Conservation (phyloP, 1,140 invertebrate genomes). For the Homarus americanus region DNA sequence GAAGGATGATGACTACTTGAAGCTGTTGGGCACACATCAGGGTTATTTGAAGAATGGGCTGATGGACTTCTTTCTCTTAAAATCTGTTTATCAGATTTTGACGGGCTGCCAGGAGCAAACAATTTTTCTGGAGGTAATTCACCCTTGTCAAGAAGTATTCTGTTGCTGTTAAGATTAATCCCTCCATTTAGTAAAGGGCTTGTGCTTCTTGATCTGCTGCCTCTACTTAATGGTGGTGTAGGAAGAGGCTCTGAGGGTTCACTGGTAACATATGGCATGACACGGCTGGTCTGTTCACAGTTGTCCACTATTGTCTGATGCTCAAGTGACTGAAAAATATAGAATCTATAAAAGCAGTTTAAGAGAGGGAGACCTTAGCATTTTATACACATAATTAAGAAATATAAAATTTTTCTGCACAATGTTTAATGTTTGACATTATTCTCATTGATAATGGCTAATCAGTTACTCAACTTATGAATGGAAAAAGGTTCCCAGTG, state of each 20-base stretch:
- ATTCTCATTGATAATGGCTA: too few species aligned
- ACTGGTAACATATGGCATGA: not conserved
- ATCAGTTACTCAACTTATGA: too few species aligned
- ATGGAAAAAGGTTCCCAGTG: too few species aligned
- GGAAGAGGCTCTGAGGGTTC: conserved; percentile 15
- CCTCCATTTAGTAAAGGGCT: conserved; percentile 61
- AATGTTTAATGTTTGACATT: too few species aligned
- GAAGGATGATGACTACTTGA: conserved; percentile 17
- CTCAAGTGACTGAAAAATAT: conserved; percentile 26
- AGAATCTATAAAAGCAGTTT: too few species aligned
- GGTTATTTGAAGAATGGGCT: conserved; percentile 11
- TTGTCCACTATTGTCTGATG: conserved; percentile 22
- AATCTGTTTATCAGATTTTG: not conserved
- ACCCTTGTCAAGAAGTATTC: conserved; percentile 10
- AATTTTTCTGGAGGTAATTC: not conserved
- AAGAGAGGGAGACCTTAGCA: too few species aligned
- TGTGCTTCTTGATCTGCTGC: conserved; percentile 17
- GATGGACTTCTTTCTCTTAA: not conserved
- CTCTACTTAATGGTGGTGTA: not conserved
- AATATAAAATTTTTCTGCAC: too few species aligned
- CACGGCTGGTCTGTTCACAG: conserved; percentile 29
- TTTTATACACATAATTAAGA: too few species aligned
- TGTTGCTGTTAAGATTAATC: conserved; percentile 19
- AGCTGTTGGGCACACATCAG: conserved; percentile 40
- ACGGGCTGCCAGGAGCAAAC: not conserved